Conservation (phyloP, 2,888 invertebrate species). For the Alentia gelatinosa region DNA sequence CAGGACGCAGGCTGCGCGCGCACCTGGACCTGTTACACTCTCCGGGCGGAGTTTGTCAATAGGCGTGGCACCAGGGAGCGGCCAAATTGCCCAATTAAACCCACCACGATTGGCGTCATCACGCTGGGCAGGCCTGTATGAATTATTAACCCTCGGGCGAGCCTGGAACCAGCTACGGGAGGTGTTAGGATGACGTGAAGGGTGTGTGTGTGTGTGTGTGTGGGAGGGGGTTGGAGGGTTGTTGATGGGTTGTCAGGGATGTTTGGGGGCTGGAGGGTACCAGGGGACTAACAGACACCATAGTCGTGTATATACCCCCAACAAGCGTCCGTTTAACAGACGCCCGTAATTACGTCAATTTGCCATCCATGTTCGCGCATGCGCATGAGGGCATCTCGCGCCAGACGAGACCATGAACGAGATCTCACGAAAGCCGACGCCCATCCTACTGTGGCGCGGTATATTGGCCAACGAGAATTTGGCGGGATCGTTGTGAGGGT, state of each 20-base stretch:
- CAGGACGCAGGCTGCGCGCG: background rate
- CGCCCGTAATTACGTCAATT: background rate
- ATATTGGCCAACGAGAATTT: background rate
- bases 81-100: constrained; percentile 46
- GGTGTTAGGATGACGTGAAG: background rate
- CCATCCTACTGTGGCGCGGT: background rate
- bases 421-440: background rate
- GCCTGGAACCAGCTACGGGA: background rate
- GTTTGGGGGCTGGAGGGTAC: too few species aligned
- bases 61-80: background rate
- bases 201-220: background rate
- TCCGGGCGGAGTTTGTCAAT: background rate
- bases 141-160: constrained; percentile 13
- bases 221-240: background rate
- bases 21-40: background rate
- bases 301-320: too few species aligned
- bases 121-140: background rate
- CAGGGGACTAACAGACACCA: too few species aligned
- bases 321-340: background rate
- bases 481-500: background rate
- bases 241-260: too few species aligned
- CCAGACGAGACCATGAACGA: background rate
- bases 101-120: constrained; percentile 38
- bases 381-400: background rate
- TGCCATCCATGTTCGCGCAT: background rate